These are phyloP conservation scores for Dilophus febrilis DNA, from an alignment of 2,888 invertebrate genomes.

Conservation along the genomic window DNA sequence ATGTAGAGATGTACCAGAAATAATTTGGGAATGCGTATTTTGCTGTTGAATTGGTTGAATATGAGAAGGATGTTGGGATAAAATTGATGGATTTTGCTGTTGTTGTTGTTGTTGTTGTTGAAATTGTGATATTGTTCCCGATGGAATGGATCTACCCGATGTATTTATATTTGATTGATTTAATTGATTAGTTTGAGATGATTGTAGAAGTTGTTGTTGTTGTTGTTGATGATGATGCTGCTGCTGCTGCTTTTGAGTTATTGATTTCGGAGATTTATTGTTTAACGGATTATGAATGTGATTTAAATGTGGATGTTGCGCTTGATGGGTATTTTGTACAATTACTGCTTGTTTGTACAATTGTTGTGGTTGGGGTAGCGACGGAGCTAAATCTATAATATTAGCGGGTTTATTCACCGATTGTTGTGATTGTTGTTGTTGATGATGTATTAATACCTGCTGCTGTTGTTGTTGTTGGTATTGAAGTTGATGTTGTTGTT, in stretches of 20 bases:
- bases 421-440: conserved; percentile 10
- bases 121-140: conserved; percentile 31
- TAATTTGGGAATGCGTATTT: conserved; percentile 22
- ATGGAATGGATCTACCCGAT: no score
- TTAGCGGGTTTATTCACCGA: no score
- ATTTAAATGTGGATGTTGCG: conserved; percentile 6
- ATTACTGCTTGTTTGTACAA: conserved; percentile 10
- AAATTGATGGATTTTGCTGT: conserved; percentile 12
- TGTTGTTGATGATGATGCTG: not conserved
- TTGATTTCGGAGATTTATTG: not conserved
- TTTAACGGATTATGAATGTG: conserved; percentile 7
- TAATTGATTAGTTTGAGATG: not conserved
- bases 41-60: conserved; percentile 20
- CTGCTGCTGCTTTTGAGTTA: not conserved
- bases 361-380: no score
- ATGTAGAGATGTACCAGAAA: conserved; percentile 31
- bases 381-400: no score
- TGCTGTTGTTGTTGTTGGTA: conserved; percentile 12
- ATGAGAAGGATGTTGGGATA: conserved; percentile 21
- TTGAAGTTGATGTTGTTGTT: conserved; percentile 7
- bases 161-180: no score
- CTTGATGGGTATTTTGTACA: conserved; percentile 8
- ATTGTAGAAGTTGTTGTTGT: not conserved
- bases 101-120: conserved; percentile 24
- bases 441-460: conserved; percentile 8